Base-by-base conservation (phyloP, 2,888 invertebrate genomes). In the Agrochola litura region DNA sequence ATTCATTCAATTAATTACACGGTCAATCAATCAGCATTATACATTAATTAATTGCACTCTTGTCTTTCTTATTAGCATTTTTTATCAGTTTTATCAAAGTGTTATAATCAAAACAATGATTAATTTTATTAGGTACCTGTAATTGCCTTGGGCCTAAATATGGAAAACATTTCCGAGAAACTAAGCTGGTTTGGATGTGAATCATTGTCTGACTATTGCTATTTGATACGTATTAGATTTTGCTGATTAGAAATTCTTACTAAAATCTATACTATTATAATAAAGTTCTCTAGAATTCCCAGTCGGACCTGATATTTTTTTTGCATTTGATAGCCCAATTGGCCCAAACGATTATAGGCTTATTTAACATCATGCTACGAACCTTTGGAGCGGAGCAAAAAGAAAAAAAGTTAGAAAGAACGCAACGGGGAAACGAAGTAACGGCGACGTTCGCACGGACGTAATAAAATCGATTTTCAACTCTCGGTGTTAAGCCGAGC, bases 161-260 rank as follows among this genome's bases (percentile, higher is more conserved):
- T 54, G 9, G 3, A 41, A 77, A 69, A 66, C 14, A 56, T 25
- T 66, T 61, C 30, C 0, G 30, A 37, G 65, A 81, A 64, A 37
- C 14, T 37, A 25, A 81, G n/a, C 6, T 43, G 37, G 41, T 77
- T 70, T 25, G 56, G 25, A 30, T 52, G 30, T 78, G 64, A 81
- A 76, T 68, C 25, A 79, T 43, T 54, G 14, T 54, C 0, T 25
- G n/a, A 58, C 5, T 54, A 61, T 41, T 56, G 1, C 6, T 52
- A 52, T 82, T 64, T 64, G 58, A 65, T 46, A 82, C 37, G 58
- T 9, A 25, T 52, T 78, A 25, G 58, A 82, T 65, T 52, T 52
- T 22, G 12, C 37, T 58, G 49, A 82, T 78, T 46, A 76, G 19
- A 37, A 43, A 46, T 64, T 64, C 22, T 25, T 46, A 46, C 12